phyloP scores from a whole-genome alignment of 2,888 invertebrate species.

The Phlogophora meticulosa region DNA sequence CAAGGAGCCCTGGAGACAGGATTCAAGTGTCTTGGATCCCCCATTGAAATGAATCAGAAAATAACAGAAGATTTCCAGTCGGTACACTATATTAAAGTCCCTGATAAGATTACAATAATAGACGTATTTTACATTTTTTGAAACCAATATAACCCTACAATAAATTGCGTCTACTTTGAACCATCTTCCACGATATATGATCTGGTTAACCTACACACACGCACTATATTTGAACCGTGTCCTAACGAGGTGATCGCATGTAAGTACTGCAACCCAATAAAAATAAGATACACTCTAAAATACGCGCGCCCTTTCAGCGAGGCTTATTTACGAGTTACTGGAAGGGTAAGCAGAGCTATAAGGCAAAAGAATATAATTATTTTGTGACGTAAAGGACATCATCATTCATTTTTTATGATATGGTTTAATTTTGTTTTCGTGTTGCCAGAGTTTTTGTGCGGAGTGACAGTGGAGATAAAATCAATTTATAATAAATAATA shows the following conservation, averaged over 20 bases:
- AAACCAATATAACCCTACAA: neutral
- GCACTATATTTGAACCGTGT: slow-evolving; percentile 17
- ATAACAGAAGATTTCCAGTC: too few relatives aligned
- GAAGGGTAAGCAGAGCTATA: slow-evolving; percentile 2
- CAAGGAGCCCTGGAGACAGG: too few relatives aligned
- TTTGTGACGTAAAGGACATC: slow-evolving; percentile 20
- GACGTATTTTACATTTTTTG: too few relatives aligned
- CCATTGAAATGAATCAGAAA: too few relatives aligned
- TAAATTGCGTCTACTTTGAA: slow-evolving; percentile 14
- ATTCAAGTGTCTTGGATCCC: too few relatives aligned
- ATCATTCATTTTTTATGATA: slow-evolving; percentile 27
- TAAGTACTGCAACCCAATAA: slow-evolving; percentile 33
- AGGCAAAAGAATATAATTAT: slow-evolving; percentile 34
- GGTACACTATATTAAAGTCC: too few relatives aligned
- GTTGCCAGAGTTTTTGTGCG: neutral
- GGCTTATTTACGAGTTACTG: slow-evolving; percentile 45
- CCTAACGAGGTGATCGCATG: slow-evolving; percentile 57
- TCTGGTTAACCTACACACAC: slow-evolving; percentile 40
- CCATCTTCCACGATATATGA: slow-evolving; percentile 9
- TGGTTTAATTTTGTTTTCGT: neutral
- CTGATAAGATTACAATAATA: too few relatives aligned
- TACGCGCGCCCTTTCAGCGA: slow-evolving; percentile 53
- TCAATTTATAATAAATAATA: too few relatives aligned
- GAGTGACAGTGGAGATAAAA: neutral
- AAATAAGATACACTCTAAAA: slow-evolving; percentile 47